Conservation (phyloP, 2,797 vertebrate genomes). For the Thamnophis elegans region DNA sequence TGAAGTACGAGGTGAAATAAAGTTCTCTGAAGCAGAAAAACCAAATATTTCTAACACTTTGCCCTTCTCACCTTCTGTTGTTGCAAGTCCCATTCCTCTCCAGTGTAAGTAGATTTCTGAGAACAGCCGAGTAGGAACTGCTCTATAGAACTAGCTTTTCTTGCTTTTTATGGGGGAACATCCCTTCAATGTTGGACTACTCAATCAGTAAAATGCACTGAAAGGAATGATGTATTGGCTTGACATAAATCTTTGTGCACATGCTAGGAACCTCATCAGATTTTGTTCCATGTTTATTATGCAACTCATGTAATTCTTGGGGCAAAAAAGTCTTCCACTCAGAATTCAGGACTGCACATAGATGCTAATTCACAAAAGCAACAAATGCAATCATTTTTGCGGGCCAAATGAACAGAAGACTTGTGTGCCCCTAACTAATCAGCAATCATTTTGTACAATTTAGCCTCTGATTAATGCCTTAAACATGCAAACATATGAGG, state of each 20-base stretch:
- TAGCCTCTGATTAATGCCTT: not conserved
- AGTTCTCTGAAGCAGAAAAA: slow-evolving; percentile 67
- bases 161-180: not conserved
- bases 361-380: not conserved
- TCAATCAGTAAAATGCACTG: not conserved
- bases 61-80: slow-evolving; percentile 64
- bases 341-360: not conserved
- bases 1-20: slow-evolving; percentile 77
- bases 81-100: slow-evolving; percentile 66
- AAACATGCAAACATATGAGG: not conserved
- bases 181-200: not conserved
- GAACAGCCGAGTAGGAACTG: not conserved
- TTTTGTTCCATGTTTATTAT: not conserved
- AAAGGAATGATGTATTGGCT: not conserved
- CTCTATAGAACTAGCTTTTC: not conserved
- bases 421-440: not conserved
- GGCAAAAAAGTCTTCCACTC: not conserved
- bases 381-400: not conserved
- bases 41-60: slow-evolving; percentile 59
- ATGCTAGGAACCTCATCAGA: not conserved
- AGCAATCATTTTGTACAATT: not conserved
- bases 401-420: not conserved
- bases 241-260: not conserved
- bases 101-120: slow-evolving; percentile 75
- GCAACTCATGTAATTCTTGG: not conserved